A percentile compares a stretch with the other conserved stretches of the same genome.
Conservation (phyloP, 2,888 invertebrate genomes). For the Epirrita christyi region DNA sequence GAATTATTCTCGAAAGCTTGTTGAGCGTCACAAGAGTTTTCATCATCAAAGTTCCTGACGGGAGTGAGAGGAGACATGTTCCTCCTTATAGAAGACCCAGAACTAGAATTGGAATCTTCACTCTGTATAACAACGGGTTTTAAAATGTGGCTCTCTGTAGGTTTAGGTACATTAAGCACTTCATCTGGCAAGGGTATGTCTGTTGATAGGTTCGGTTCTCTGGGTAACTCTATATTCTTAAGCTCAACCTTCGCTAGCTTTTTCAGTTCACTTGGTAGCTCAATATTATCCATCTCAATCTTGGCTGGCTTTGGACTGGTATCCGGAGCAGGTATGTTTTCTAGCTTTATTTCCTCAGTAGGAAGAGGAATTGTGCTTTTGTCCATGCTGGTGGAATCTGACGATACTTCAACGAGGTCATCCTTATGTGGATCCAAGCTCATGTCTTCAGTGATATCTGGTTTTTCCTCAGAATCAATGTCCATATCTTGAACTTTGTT, state of each 20-base stretch:
- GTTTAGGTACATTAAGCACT: constrained; percentile 42
- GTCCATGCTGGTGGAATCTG: constrained; percentile 52
- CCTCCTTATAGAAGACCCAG: constrained; percentile 70
- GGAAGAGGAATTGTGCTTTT: constrained; percentile 64
- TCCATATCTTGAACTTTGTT: constrained; percentile 63
- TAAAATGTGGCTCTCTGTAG: constrained; percentile 60
- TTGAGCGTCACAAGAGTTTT: constrained; percentile 79
- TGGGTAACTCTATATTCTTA: constrained; percentile 66
- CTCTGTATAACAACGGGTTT: constrained; percentile 62
- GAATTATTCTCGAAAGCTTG: constrained; percentile 75
- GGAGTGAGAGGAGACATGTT: constrained; percentile 81
- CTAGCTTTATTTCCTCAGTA: constrained; percentile 66
- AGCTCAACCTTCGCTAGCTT: constrained; percentile 59
- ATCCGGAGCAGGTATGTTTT: constrained; percentile 74
- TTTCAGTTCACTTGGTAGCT: constrained; percentile 63
- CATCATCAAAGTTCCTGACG: constrained; percentile 76
- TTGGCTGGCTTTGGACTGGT: constrained; percentile 60
- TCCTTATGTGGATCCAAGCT: constrained; percentile 34
- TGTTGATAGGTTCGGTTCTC: constrained; percentile 52
- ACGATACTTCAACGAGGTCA: constrained; percentile 15
- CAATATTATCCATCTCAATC: constrained; percentile 65
- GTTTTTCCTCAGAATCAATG: constrained; percentile 41
- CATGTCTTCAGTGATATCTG: constrained; percentile 41
- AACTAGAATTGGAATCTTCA: constrained; percentile 73
- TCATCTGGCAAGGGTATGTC: constrained; percentile 69